A percentile compares a stretch with the other conserved stretches of the same genome.
Evolutionary conservation across 2,113 vertebrate species (phyloP).

Genomic region (Laticauda laticaudata): DNA sequence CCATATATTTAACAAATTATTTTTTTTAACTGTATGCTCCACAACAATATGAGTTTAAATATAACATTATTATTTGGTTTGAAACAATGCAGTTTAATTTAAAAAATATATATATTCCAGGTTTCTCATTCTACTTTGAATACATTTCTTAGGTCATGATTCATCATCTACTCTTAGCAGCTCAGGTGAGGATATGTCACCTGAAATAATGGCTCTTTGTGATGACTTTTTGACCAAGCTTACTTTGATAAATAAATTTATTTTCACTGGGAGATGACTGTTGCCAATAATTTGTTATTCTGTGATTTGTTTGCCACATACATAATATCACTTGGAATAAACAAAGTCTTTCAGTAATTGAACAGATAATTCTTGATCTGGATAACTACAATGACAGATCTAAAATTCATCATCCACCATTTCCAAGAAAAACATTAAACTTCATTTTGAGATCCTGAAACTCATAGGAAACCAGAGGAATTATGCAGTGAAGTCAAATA

Average conservation of each 20-base stretch:
- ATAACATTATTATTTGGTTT: too few species aligned
- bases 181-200: neutral
- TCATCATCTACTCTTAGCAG: neutral
- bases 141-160: neutral
- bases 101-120: neutral
- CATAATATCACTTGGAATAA: neutral
- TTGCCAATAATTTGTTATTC: neutral
- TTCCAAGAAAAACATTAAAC: neutral
- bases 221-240: neutral
- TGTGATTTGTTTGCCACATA: neutral
- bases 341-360: neutral
- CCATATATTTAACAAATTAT: neutral
- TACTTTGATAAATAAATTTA: neutral
- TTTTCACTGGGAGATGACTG: neutral
- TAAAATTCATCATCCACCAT: neutral
- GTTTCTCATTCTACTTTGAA: neutral
- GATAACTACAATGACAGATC: neutral
- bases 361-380: neutral
- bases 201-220: neutral
- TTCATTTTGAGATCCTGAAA: neutral
- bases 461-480: neutral
- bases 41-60: too few species aligned
- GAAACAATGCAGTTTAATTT: neutral
- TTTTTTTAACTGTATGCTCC: neutral
- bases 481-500: neutral